A percentile compares a stretch with the other conserved stretches of the same genome.
These are phyloP conservation scores for Chiloscyllium punctatum DNA, from an alignment of 2,797 vertebrate species.

Conservation along the genomic window DNA sequence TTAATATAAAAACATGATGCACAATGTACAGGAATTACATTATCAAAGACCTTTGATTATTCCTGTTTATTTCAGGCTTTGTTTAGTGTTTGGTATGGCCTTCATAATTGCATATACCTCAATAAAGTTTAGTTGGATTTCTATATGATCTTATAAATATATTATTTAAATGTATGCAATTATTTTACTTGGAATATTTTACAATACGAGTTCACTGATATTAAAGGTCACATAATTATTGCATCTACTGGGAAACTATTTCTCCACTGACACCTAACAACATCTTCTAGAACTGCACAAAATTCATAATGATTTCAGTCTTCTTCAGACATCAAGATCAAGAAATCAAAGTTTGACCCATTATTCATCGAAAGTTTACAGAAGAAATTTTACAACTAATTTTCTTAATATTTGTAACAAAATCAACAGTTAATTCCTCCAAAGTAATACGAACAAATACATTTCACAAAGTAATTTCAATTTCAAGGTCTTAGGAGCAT, in stretches of 20 bases:
- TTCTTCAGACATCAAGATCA: neutral
- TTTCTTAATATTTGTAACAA: neutral
- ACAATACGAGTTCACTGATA: conserved; percentile 5
- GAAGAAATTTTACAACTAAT: neutral
- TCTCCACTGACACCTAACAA: neutral
- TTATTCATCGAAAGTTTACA: neutral
- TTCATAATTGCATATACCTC: neutral
- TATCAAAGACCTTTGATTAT: neutral
- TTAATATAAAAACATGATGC: neutral
- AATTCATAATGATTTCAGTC: neutral
- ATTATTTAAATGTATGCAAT: neutral
- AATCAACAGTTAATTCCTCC: neutral
- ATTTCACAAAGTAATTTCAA: neutral
- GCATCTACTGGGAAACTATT: neutral
- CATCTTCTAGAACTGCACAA: neutral
- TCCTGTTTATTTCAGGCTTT: neutral
- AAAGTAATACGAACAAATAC: too few species aligned
- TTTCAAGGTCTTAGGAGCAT: neutral
- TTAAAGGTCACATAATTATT: neutral
- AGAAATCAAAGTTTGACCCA: neutral
- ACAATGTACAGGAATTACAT: neutral
- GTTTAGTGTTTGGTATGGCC: too few species aligned
- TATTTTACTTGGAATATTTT: neutral
- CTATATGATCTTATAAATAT: neutral
- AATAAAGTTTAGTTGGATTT: conserved; percentile 1